Evolutionary conservation across 37 sponge, comb jelly and placozoan species (phyloP).

Genomic region (Halichondria panicea): DNA sequence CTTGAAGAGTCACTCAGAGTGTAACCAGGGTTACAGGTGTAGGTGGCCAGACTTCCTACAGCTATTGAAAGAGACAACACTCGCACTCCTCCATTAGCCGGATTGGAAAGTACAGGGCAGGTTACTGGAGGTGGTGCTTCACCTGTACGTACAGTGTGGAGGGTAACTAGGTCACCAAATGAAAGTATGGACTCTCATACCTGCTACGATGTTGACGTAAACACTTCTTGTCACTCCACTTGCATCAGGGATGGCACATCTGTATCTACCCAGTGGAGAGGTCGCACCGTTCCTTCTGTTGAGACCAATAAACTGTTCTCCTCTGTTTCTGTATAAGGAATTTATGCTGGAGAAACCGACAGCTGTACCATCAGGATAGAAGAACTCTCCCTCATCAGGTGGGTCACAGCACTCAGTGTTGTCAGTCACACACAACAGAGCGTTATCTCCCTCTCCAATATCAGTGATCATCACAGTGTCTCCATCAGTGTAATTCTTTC

Average conservation of each 20-base stretch:
- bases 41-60: too few species aligned
- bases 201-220: constrained; percentile 4
- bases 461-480: constrained; percentile 16
- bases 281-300: background rate
- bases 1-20: too few species aligned
- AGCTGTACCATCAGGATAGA: background rate
- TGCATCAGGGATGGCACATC: background rate
- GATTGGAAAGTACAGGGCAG: too few species aligned
- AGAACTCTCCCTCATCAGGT: background rate
- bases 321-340: constrained; percentile 14
- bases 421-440: constrained; percentile 6
- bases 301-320: background rate
- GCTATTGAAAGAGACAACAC: too few species aligned
- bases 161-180: too few species aligned
- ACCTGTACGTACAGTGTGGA: too few species aligned
- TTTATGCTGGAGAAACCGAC: too few species aligned
- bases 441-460: background rate
- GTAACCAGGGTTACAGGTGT: too few species aligned
- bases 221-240: background rate
- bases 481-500: background rate
- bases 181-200: too few species aligned
- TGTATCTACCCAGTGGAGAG: background rate
- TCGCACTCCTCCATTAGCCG: too few species aligned
- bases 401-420: background rate
- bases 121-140: too few species aligned